These are phyloP conservation scores for Agrochola circellaris DNA, from an alignment of 2,888 invertebrate species.

Conservation along the genomic window DNA sequence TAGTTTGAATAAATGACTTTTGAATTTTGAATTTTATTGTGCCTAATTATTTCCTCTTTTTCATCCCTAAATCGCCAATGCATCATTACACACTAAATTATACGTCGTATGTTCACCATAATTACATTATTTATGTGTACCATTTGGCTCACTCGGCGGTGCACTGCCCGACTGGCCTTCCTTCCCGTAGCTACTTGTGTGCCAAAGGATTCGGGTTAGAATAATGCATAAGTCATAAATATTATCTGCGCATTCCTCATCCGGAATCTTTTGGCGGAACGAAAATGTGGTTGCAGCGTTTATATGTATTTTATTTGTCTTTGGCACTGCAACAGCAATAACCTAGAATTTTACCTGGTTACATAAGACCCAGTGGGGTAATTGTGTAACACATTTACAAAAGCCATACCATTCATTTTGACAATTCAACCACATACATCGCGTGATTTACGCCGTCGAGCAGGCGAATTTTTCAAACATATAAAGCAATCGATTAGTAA, in stretches of 20 bases:
- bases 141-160: slow-evolving; percentile 43
- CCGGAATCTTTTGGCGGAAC: slow-evolving; percentile 29
- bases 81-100: slow-evolving; percentile 1
- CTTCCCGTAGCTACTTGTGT: slow-evolving; percentile 21
- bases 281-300: slow-evolving; percentile 42
- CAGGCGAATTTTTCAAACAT: too few relatives aligned
- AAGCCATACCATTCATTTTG: background rate
- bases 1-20: too few relatives aligned
- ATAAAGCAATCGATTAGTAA: too few relatives aligned
- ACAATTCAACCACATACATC: background rate
- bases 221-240: slow-evolving; percentile 57
- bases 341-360: slow-evolving; percentile 4
- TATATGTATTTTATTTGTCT: slow-evolving; percentile 26
- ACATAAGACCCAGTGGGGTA: background rate
- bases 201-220: slow-evolving; percentile 60
- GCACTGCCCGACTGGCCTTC: slow-evolving; percentile 16
- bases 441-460: too few relatives aligned
- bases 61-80: background rate
- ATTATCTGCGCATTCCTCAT: slow-evolving; percentile 52
- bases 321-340: slow-evolving; percentile 21
- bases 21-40: too few relatives aligned
- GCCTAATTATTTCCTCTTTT: background rate
- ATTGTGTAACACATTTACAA: background rate
- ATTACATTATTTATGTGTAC: slow-evolving; percentile 24
- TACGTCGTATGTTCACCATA: slow-evolving; percentile 14